Conservation (phyloP, 92 coral and sea anemone species). For the Umimayanthus chanpuru region DNA sequence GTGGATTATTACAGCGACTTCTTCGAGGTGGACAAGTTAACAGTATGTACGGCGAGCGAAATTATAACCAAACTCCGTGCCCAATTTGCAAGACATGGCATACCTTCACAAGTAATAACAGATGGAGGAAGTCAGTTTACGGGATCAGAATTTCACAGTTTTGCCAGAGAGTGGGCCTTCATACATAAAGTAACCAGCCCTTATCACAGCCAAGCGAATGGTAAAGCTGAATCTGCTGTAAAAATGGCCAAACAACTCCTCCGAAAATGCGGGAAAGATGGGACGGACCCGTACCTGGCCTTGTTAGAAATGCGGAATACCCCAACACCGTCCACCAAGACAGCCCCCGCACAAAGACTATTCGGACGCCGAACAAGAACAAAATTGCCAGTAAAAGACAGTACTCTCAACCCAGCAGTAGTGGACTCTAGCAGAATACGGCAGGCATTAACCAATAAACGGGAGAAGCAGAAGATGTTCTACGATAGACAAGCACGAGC, state of each 20-base stretch:
- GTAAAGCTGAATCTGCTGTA: too few species aligned
- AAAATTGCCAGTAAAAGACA: too few species aligned
- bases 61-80: background rate
- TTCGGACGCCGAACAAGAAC: too few species aligned
- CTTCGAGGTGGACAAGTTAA: background rate
- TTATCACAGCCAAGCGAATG: too few species aligned
- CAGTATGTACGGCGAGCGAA: background rate
- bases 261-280: too few species aligned
- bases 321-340: too few species aligned
- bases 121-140: background rate
- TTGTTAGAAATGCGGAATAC: too few species aligned
- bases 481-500: background rate
- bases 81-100: background rate
- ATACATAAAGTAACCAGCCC: background rate
- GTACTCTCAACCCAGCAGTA: background rate
- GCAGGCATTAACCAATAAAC: background rate
- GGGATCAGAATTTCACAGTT: too few species aligned
- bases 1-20: slow-evolving; percentile 18
- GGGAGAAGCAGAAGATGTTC: background rate
- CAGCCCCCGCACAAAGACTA: too few species aligned
- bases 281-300: too few species aligned
- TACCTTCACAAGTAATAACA: background rate
- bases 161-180: too few species aligned
- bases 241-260: too few species aligned
- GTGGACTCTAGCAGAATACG: background rate